phyloP scores from a whole-genome alignment of 1,140 invertebrate species.

The Pogonus chalceus region DNA sequence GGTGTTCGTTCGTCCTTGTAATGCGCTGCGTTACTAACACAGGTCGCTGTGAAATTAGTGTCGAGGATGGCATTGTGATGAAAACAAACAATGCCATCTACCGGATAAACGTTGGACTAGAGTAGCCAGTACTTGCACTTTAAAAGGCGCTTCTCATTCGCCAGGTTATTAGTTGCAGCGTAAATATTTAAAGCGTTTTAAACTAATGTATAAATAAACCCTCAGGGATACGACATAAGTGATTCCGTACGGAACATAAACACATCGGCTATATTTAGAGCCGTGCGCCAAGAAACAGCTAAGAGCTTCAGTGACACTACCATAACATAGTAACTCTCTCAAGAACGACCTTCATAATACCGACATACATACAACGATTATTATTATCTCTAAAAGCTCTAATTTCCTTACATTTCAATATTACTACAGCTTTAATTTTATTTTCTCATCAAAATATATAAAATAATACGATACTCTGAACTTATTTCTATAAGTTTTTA shows the following conservation, averaged over 20 bases:
- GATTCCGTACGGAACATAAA: neutral
- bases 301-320: no score
- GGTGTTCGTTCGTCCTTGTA: neutral
- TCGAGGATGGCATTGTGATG: neutral
- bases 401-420: no score
- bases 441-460: no score
- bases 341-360: no score
- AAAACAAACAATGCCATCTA: neutral
- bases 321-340: no score
- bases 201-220: constrained; percentile 6
- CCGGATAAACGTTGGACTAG: neutral
- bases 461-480: no score
- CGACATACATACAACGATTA: no score
- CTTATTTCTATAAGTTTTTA: no score
- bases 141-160: neutral
- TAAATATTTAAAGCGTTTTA: constrained; percentile 6
- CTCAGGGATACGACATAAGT: constrained; percentile 1
- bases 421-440: no score
- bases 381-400: no score
- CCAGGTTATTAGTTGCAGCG: constrained; percentile 1
- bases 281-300: no score
- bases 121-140: neutral
- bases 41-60: neutral
- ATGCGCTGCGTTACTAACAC: neutral
- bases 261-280: neutral